Evolutionary conservation across 2,797 vertebrate species (phyloP).

Genomic region (Parauchenoglanis punctatus): DNA sequence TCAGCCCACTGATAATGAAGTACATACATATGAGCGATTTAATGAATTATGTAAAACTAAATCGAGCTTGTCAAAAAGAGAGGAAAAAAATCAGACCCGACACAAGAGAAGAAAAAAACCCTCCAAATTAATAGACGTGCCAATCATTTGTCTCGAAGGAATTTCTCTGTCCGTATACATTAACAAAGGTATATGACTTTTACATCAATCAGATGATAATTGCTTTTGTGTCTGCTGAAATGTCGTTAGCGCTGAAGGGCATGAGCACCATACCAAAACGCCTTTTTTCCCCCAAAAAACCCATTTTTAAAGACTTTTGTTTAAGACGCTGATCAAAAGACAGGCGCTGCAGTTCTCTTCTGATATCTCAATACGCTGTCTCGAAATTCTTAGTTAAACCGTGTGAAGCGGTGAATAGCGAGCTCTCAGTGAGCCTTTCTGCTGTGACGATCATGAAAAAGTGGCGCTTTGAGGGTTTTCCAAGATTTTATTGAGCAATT

Average conservation of each 20-base stretch:
- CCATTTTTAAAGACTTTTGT: slow-evolving; percentile 59
- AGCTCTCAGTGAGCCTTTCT: slow-evolving; percentile 5
- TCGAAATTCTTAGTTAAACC: slow-evolving; percentile 47
- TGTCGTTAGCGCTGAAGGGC: slow-evolving; percentile 50
- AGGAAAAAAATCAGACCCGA: slow-evolving; percentile 35
- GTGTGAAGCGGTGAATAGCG: slow-evolving; percentile 54
- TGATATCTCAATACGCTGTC: slow-evolving; percentile 60
- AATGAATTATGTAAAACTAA: slow-evolving; percentile 57
- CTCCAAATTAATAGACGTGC: slow-evolving; percentile 62
- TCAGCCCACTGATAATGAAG: slow-evolving; percentile 26
- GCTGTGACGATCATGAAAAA: not conserved
- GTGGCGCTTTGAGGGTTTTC: not conserved
- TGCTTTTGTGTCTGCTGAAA: slow-evolving; percentile 56
- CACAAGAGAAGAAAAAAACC: slow-evolving; percentile 20
- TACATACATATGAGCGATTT: slow-evolving; percentile 47
- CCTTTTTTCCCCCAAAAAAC: slow-evolving; percentile 11
- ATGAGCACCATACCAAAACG: slow-evolving; percentile 43
- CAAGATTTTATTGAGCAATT: not conserved
- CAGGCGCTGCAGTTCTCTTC: slow-evolving; percentile 30
- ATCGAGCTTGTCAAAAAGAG: slow-evolving; percentile 46
- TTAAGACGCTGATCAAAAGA: slow-evolving; percentile 51
- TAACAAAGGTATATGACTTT: slow-evolving; percentile 51
- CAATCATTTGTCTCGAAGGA: slow-evolving; percentile 61
- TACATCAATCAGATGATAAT: slow-evolving; percentile 61
- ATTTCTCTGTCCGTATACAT: slow-evolving; percentile 49